These are phyloP conservation scores for Rhabdophis nuchalis DNA, from an alignment of 2,797 vertebrate species.

Conservation along the genomic window DNA sequence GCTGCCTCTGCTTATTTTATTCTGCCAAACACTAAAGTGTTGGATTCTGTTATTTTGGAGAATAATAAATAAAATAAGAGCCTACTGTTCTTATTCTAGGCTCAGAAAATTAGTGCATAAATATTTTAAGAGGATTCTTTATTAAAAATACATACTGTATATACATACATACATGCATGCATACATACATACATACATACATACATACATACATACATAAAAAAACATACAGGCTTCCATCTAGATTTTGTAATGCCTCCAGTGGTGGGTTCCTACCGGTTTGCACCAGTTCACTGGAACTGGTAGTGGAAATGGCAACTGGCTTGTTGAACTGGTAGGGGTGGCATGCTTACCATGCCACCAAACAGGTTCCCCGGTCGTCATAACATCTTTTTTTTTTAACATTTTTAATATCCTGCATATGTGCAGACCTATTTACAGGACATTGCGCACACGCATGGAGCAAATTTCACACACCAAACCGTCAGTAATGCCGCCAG, in stretches of 20 bases:
- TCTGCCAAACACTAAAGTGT: neutral
- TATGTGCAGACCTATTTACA: no score
- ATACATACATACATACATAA: rapidly evolving
- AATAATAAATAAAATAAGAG: neutral
- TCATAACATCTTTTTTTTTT: no score
- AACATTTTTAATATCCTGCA: no score
- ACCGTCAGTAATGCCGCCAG: no score
- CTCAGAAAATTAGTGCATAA: neutral
- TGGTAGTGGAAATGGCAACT: no score
- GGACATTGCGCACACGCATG: no score
- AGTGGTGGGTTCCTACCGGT: no score
- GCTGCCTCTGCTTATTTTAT: neutral
- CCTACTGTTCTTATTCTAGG: neutral
- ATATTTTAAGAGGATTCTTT: neutral
- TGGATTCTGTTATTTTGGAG: neutral
- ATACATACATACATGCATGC: rapidly evolving
- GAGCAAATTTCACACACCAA: no score
- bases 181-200: rapidly evolving
- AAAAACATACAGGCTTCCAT: neutral
- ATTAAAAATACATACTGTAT: rapidly evolving
- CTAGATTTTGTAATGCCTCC: neutral
- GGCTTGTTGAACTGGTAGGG: no score
- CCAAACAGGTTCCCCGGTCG: no score
- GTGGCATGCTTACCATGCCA: no score
- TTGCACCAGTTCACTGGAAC: no score